Evolutionary conservation across 2,888 invertebrate genomes (phyloP), one percentile per base, ranked within the genome.

Genomic region (Eilema caniola): DNA sequence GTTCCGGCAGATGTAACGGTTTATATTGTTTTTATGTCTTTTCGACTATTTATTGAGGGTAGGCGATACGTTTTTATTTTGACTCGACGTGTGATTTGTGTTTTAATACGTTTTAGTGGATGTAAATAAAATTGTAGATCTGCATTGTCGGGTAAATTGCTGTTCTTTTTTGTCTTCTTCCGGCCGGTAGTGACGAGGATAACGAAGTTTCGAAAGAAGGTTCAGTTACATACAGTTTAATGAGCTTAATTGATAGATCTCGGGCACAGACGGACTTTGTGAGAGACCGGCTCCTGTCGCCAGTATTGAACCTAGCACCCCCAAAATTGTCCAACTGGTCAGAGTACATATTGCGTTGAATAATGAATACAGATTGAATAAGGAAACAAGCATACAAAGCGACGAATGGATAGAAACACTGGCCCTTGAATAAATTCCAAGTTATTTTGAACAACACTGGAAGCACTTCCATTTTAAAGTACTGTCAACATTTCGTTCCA

Each of bases 11-110:
- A 74, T 73, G 76, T 62, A 67, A 73, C 70, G 70, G 63, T 78
- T 71, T 76, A 76, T 77, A 76, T 76, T 71, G 74, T 64, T 79
- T 81, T 79, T 79, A 79, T 81, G 74, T 69, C 72, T 67, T 74
- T 77, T 78, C 57, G 70, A 72, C 41, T 77, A 80, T 80, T 81
- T 79, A 80, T 78, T 73, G 61, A 59, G 65, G 65, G 61, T 33
- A 65, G 60, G 61, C 64, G 64, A 61, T 65, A 56, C 53, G 25
- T 69, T 69, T 67, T 69, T 64, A 64, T 64, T 62, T 72, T 69
- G 57, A 56, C 33, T 3, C 25, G 47, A 24, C 31, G 61, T 64
- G 63, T 69, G 41, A 59, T 69, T 69, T 69, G 41, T 28, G 53
- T 69, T 57, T 63, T 59, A 68, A 57, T 41, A 41, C n/a, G 37